Conservation (phyloP, 1,140 invertebrate genomes). For the Zaprionus tsacasi region DNA sequence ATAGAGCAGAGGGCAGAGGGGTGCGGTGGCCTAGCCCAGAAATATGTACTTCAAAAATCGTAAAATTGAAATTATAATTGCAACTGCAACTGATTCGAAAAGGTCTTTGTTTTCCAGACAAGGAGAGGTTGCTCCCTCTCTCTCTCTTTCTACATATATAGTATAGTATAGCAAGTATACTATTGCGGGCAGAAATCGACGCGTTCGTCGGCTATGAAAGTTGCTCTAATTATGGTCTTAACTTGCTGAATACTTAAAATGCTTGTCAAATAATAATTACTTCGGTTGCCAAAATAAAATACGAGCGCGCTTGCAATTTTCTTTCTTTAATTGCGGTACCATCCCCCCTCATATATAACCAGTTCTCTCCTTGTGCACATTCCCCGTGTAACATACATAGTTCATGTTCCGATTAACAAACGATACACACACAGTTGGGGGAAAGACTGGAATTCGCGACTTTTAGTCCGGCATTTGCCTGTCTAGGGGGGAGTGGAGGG, state of each 20-base stretch:
- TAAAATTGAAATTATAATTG: slow-evolving; percentile 82
- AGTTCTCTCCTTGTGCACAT: background rate
- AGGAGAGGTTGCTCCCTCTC: background rate
- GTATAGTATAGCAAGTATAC: slow-evolving; percentile 13
- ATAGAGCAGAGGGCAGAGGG: slow-evolving; percentile 16
- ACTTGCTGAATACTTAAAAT: slow-evolving; percentile 75
- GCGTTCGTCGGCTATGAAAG: slow-evolving; percentile 39
- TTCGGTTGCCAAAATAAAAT: slow-evolving; percentile 54
- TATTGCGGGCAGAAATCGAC: slow-evolving; percentile 30
- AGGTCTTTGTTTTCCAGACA: slow-evolving; percentile 24
- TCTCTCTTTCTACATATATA: background rate
- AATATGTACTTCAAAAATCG: slow-evolving; percentile 69
- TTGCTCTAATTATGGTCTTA: slow-evolving; percentile 72
- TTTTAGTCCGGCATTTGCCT: slow-evolving; percentile 1
- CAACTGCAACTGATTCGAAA: slow-evolving; percentile 71
- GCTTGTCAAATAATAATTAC: slow-evolving; percentile 79
- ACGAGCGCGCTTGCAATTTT: slow-evolving; percentile 36
- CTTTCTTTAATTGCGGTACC: slow-evolving; percentile 22
- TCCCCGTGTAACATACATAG: background rate
- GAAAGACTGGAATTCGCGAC: slow-evolving; percentile 6
- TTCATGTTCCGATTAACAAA: slow-evolving; percentile 53
- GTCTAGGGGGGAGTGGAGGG: too few relatives aligned
- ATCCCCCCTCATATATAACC: background rate
- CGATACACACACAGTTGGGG: slow-evolving; percentile 11
- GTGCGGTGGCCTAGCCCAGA: slow-evolving; percentile 22